Conservation (phyloP, 2,888 invertebrate species). For the Xanthostigma xanthostigma region DNA sequence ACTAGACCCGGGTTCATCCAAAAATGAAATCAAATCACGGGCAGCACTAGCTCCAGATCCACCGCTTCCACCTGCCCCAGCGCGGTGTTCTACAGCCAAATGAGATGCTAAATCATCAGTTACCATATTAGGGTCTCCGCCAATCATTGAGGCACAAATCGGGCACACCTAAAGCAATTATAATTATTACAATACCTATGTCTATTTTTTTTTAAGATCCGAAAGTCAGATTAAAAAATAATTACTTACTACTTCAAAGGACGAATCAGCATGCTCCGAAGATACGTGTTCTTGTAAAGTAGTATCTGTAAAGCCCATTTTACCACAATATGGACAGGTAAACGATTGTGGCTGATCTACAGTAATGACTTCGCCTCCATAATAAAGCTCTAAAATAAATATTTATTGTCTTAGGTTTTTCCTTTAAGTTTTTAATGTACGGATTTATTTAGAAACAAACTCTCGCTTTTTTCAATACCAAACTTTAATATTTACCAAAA, state of each 20-base stretch:
- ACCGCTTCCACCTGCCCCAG: constrained; percentile 15
- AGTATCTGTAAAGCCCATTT: constrained; percentile 89
- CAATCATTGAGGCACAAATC: constrained; percentile 90
- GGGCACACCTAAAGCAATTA: constrained; percentile 70
- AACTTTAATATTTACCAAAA: constrained; percentile 51
- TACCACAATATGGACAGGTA: constrained; percentile 95
- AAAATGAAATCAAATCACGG: constrained; percentile 82
- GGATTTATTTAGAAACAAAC: neutral
- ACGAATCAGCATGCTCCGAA: constrained; percentile 80
- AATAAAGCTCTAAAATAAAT: constrained; percentile 64
- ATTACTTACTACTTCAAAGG: constrained; percentile 66
- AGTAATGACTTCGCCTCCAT: constrained; percentile 85
- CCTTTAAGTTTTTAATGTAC: neutral
- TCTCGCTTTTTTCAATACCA: neutral
- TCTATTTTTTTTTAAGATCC: neutral
- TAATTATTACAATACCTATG: constrained; percentile 1
- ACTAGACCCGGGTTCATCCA: constrained; percentile 78
- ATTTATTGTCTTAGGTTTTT: neutral
- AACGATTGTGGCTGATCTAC: constrained; percentile 90
- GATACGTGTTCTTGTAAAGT: constrained; percentile 84
- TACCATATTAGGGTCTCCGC: constrained; percentile 94
- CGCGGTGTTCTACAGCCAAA: constrained; percentile 83
- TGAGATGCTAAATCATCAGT: constrained; percentile 97
- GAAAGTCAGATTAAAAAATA: neutral
- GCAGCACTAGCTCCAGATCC: constrained; percentile 69